These are phyloP conservation scores for Erannis defoliaria DNA, from an alignment of 2,888 invertebrate genomes.

Conservation along the genomic window DNA sequence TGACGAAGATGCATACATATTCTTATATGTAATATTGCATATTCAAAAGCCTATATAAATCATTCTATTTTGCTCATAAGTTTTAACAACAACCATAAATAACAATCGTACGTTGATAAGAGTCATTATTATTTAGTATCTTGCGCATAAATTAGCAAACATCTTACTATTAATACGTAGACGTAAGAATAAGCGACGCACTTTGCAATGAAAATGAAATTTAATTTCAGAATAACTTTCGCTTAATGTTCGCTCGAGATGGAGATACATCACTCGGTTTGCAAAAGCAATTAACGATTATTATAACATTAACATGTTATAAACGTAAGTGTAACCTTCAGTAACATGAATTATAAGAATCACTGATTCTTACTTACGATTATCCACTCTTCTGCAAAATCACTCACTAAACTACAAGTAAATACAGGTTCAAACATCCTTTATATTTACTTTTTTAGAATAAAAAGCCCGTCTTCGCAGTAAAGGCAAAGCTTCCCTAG, in stretches of 20 bases:
- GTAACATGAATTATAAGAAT: neutral
- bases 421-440: neutral
- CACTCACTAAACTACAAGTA: neutral
- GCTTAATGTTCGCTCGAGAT: conserved; percentile 18
- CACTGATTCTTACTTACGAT: neutral
- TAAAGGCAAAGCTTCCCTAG: neutral
- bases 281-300: conserved; percentile 15
- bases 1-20: too few relatives aligned
- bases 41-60: too few relatives aligned
- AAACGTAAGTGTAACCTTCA: neutral
- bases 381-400: too few relatives aligned
- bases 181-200: conserved; percentile 20
- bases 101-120: conserved; percentile 1
- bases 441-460: neutral
- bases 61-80: neutral
- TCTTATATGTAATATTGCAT: too few relatives aligned
- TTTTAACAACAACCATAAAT: neutral
- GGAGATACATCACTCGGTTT: conserved; percentile 10
- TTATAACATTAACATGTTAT: conserved; percentile 10
- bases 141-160: conserved; percentile 9
- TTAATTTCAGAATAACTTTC: conserved; percentile 23
- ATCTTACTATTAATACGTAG: conserved; percentile 5
- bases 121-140: conserved; percentile 1
- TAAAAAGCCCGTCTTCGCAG: conserved; percentile 4
- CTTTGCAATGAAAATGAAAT: conserved; percentile 25